Evolutionary conservation across 2,113 vertebrate species (phyloP), one percentile per base, ranked within the genome.

Genomic region (Pangasianodon gigas): DNA sequence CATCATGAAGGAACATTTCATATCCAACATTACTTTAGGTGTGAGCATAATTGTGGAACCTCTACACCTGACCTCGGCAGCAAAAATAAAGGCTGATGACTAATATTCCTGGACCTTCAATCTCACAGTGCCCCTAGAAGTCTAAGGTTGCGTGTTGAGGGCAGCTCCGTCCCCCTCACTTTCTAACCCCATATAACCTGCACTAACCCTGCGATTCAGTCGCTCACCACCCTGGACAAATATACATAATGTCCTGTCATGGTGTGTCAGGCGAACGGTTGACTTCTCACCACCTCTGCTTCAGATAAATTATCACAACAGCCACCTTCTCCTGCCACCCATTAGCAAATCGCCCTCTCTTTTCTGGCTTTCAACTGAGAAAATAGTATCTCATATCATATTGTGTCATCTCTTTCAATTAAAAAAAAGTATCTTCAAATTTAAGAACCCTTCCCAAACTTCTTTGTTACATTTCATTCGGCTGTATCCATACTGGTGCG

Each of bases 171-270:
- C 48, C 62, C 32, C 84, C 24, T 46, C 46, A 19, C 88, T 41
- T 86, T 46, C 88, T 75, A 80, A 87, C 88, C 88, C 82, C 65
- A 74, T 65, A 85, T 85, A 82, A 83, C 84, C 79, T n/a, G 56
- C n/a, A 26, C 87, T 84, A 81, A 88, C 80, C 84, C 56, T 54
- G 82, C 48, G 80, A 90, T 90, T 92, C 89, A 90, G 71, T 58
- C 14, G 60, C 56, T 54, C 48, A 87, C 58, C 69, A 74, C 79
- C 77, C 71, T 81, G 51, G 69, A 69, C 67, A 87, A 92, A 91
- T 91, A 89, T 91, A 86, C 91, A 92, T 92, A 90, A 88, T 89
- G 90, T 86, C 77, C 84, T 85, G 88, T 91, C 90, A 91, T 82
- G 74, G 10, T n/a, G 46, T 88, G 87, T 87, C 89, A 90, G 65